phyloP scores from a whole-genome alignment of 2,888 invertebrate genomes.

The Coenonympha arcania region DNA sequence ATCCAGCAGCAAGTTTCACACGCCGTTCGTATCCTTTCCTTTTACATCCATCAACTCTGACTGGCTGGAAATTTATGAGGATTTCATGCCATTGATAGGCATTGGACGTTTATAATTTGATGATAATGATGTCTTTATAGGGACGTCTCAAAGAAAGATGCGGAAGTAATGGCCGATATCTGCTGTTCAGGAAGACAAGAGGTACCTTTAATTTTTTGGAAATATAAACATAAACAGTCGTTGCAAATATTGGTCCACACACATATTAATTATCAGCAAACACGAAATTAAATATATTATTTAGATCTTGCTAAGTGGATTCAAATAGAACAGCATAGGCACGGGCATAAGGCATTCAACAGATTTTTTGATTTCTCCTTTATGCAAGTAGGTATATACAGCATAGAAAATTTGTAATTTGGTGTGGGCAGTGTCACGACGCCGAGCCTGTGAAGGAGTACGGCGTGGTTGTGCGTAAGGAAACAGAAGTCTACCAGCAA shows the following conservation, averaged over 20 bases:
- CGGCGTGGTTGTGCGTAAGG: constrained; percentile 36
- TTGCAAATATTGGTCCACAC: constrained; percentile 50
- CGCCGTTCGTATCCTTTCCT: constrained; percentile 37
- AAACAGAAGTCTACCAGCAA: constrained; percentile 41
- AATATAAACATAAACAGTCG: not conserved
- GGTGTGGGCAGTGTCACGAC: constrained; percentile 46
- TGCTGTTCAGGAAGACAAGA: constrained; percentile 42
- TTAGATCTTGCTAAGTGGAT: too few relatives aligned
- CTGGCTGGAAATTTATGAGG: too few relatives aligned
- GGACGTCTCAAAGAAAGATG: constrained; percentile 47
- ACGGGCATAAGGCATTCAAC: too few relatives aligned
- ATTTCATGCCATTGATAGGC: too few relatives aligned
- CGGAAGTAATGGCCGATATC: constrained; percentile 50
- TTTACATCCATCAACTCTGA: too few relatives aligned
- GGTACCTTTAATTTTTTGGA: constrained; percentile 33
- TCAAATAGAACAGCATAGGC: too few relatives aligned
- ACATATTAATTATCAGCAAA: constrained; percentile 24
- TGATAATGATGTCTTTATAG: constrained; percentile 34
- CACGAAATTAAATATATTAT: not conserved
- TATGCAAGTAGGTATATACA: not conserved
- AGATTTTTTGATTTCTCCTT: too few relatives aligned
- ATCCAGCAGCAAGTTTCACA: constrained; percentile 35
- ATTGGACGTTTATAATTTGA: too few relatives aligned
- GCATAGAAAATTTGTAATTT: constrained; percentile 14
- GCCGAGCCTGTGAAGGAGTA: constrained; percentile 54